These are phyloP conservation scores for Hirudinaria manillensis DNA, from an alignment of 2,888 invertebrate genomes.

Conservation along the genomic window DNA sequence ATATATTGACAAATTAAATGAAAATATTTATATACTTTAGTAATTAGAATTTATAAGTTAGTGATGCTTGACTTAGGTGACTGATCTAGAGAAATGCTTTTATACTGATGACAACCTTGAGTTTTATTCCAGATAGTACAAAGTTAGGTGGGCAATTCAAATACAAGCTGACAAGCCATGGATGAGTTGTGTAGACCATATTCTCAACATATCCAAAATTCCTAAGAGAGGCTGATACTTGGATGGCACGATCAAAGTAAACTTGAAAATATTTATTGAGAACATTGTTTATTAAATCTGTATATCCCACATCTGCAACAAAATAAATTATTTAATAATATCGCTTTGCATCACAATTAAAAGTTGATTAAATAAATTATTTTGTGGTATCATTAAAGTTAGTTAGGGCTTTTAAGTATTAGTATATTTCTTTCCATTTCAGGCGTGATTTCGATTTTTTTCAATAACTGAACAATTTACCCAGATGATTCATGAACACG, in stretches of 20 bases:
- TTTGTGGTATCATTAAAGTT: too few species aligned
- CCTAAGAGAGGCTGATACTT: conserved; percentile 13
- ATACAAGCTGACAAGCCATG: conserved; percentile 48
- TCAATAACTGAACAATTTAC: conserved; percentile 36
- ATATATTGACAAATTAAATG: background rate
- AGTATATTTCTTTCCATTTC: too few species aligned
- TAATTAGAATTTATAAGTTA: too few species aligned
- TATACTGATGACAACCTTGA: conserved; percentile 40
- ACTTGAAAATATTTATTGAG: conserved; percentile 47
- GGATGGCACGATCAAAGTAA: conserved; percentile 48
- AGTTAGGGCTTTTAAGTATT: too few species aligned
- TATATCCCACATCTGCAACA: conserved; percentile 49
- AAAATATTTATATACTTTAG: too few species aligned
- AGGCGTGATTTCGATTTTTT: too few species aligned
- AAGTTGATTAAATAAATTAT: too few species aligned
- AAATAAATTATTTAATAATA: conserved; percentile 2
- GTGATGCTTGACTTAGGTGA: too few species aligned
- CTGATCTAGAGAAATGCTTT: too few species aligned
- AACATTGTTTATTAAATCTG: conserved; percentile 47
- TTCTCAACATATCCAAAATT: conserved; percentile 42
- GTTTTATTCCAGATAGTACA: conserved; percentile 42
- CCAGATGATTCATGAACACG: conserved; percentile 49
- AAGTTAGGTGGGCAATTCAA: conserved; percentile 48
- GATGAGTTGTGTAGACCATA: conserved; percentile 50
- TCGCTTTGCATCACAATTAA: too few species aligned